Base-by-base conservation (phyloP, 2,888 invertebrate genomes). In the Autographa pulchrina region DNA sequence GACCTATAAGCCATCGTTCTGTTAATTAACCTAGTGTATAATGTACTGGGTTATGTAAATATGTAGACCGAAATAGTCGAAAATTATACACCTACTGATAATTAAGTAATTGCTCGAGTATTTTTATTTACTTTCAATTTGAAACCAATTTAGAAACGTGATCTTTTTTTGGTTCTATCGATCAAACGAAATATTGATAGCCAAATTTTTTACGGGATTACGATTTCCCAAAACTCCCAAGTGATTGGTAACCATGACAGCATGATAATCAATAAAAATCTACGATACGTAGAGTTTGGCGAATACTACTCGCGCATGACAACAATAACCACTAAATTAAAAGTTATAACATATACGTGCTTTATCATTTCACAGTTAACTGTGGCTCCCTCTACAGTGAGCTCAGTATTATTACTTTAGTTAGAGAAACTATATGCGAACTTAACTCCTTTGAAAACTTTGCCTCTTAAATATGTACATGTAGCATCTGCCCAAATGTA, bases 21-120 rank as follows among this genome's bases (percentile, higher is more conserved):
- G 67, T 65, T 79, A 78, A 85, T 82, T 72, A 82, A 80, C 75
- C 82, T 83, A 78, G 72, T 79, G 80, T 76, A 35, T 76, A 61
- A 75, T 67, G 61, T 65, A 74, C 64, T 66, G 32, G 31, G 32
- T 62, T 78, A 75, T 72, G 72, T 73, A 69, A 70, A 72, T 73
- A 68, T 67, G 9, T 63, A 69, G 41, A 56, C 32, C 56, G 54
- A 65, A 68, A 54, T 70, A 52, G 59, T 65, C 35, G n/a, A 59
- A 41, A 70, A 77, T 68, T 64, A 66, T 61, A 38, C 64, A 65
- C 38, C 0, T 62, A 1, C 18, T 9, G 48, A 62, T 65, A 70
- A 62, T 74, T 74, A 65, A 14, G 25, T 48, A 67, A 67, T 63
- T 38, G 35, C 31, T 68, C 11, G 25, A 48, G n/a, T n/a, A 48